Conservation (phyloP, 2,888 invertebrate genomes). For the Drosophila mulleri region DNA sequence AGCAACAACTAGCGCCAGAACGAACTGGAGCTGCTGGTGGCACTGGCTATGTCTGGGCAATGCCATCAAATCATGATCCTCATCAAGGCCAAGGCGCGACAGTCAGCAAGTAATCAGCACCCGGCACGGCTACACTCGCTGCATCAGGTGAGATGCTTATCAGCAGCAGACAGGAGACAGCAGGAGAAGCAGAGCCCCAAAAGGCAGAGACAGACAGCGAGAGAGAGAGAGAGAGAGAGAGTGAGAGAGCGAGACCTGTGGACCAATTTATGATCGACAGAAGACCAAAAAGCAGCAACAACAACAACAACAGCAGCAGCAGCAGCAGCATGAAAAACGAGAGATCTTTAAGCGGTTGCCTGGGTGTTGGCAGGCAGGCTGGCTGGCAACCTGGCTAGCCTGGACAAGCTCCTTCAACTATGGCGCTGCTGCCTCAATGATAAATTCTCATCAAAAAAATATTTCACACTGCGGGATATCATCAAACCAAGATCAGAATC, state of each 20-base stretch:
- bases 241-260: slow-evolving; percentile 24
- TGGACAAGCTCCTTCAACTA: slow-evolving; percentile 15
- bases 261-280: slow-evolving; percentile 80
- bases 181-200: slow-evolving; percentile 29
- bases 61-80: slow-evolving; percentile 63
- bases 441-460: slow-evolving; percentile 80
- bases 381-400: background rate
- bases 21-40: slow-evolving; percentile 5
- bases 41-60: slow-evolving; percentile 29
- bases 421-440: slow-evolving; percentile 56
- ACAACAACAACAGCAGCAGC: slow-evolving; percentile 31
- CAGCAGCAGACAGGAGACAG: slow-evolving; percentile 60
- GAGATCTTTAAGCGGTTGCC: slow-evolving; percentile 27
- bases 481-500: slow-evolving; percentile 63
- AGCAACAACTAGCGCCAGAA: slow-evolving; percentile 42
- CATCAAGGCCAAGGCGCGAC: slow-evolving; percentile 72
- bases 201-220: slow-evolving; percentile 11
- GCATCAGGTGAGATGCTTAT: slow-evolving; percentile 65
- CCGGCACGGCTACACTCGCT: slow-evolving; percentile 33
- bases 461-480: slow-evolving; percentile 79
- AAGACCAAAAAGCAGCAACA: slow-evolving; percentile 47
- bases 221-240: no score
- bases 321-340: slow-evolving; percentile 29
- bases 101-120: slow-evolving; percentile 71
- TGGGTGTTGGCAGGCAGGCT: slow-evolving; percentile 53